Base-by-base conservation (phyloP, 2,888 invertebrate genomes). In the Agrotis segetum region DNA sequence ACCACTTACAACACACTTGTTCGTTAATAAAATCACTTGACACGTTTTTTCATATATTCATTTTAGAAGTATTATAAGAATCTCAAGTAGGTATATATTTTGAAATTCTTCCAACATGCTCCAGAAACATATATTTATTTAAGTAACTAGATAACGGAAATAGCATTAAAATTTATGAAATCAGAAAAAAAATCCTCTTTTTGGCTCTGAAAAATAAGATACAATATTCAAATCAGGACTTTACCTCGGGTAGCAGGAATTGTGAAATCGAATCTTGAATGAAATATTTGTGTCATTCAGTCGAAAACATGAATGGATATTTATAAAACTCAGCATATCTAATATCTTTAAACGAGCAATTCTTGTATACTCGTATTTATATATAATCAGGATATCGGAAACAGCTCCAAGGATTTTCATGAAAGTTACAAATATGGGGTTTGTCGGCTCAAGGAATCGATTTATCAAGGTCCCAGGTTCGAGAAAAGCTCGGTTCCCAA, bases 141-240 rank as follows among this genome's bases (percentile, higher is more conserved):
- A 17, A 40, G n/a, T n/a, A 72, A 71, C 14, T 49, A 44, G 16
- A 21, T 24, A 50, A 50, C 1, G 16, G 34, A 29, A 74, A 29
- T 5, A 16, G 1, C 24, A 13, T 53, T 17, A 55, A 73, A 73
- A 52, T 74, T 7, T 24, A 74, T 58, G 19, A 64, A 60, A 53
- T 14, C 7, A 49, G 21, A 55, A 44, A 13, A 21, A 47, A 53
- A 21, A 7, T n/a, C n/a, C 52, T 72, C 17, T 24, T 5, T 44
- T 47, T 21, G 9, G 16, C 16, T 1, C 24, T 14, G 1, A 34
- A 34, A 34, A 34, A 34, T 34, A 34, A 34, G 34, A 34, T 9
- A 34, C 2, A 34, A 9, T 34, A 34, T 34, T 34, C 9, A 34
- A n/a, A n/a, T 21, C 1, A 16, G 3, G 1, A 68, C 1, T n/a